Evolutionary conservation across 1,140 invertebrate species (phyloP), one percentile per base, ranked within the genome.

Genomic region (Periplaneta americana): DNA sequence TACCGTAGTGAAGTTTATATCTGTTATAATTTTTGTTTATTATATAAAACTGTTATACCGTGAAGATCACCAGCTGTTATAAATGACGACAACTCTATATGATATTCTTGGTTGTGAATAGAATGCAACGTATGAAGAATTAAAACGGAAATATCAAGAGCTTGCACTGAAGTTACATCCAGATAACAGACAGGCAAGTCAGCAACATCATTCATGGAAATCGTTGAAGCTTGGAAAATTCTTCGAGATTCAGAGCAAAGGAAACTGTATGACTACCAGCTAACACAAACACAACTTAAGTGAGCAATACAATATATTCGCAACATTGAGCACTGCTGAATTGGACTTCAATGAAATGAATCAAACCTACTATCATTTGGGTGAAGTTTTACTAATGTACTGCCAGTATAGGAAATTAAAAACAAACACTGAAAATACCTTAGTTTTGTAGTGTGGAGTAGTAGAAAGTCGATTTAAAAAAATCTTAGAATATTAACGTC

Each of bases 221-320:
- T 94, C 32, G 89, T 92, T 83, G 88, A 91, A 86, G 93, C 93
- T 15, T 94, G 93, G 92, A 89, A 90, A 83, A 87, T 91, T 35
- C 86, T 94, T 48, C 88, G 90, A 80, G 87, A 93, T 84, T 85
- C 88, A 13, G 84, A 90, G 33, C 87, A 82, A 10, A 88, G 91
- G 57, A 91, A 89, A 86, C 87, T 91, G 76, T 94, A 94, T 84
- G 92, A 94, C 85, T 87, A 89, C 0, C 82, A 87, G 39, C 86
- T 91, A 48, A 87, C 86, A 74, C 90, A 92, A 83, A 85, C 82
- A 10, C 84, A 90, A 81, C 88, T 92, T 66, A n/a, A 89, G 92
- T 82, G 85, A 87, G 74, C 86, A 91, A 57, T 86, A 87, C 78
- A 85, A 91, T 80, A 85, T 94, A 18, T 93, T 91, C 87, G 91